Conservation (phyloP, 2,113 vertebrate genomes). For the Misgurnus anguillicaudatus region DNA sequence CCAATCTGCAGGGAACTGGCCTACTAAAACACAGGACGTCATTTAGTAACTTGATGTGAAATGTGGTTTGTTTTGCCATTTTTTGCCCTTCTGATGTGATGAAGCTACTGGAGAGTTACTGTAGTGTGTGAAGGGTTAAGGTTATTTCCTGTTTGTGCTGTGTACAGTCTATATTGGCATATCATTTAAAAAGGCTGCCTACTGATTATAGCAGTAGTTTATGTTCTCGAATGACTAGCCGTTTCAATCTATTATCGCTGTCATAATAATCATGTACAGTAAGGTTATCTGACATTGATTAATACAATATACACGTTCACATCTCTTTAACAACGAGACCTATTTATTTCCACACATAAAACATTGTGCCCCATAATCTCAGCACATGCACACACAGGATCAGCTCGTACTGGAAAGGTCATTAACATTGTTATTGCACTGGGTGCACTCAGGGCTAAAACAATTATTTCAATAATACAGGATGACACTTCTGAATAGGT, state of each 20-base stretch:
- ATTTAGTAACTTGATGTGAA: constrained; percentile 26
- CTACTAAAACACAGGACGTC: constrained; percentile 44
- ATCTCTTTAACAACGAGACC: constrained; percentile 13
- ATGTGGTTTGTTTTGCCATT: constrained; percentile 17
- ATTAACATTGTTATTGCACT: constrained; percentile 3
- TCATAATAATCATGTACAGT: constrained; percentile 1
- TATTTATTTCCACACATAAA: constrained; percentile 17
- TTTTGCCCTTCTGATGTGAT: neutral
- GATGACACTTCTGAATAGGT: neutral
- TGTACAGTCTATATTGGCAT: too few species aligned
- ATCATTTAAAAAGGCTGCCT: too few species aligned
- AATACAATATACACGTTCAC: neutral
- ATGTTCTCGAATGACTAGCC: neutral
- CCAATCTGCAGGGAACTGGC: constrained; percentile 37
- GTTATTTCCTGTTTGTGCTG: neutral
- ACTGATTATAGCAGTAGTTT: too few species aligned
- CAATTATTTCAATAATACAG: neutral
- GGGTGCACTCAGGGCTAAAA: neutral
- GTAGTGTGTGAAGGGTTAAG: neutral
- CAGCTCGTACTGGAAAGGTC: neutral
- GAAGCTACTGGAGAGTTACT: neutral
- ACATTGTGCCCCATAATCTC: neutral
- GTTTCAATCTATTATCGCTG: neutral
- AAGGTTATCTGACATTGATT: constrained; percentile 9
- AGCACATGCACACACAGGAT: neutral